Conservation (phyloP, 2,797 vertebrate species). For the Triplophysa bombifrons region DNA sequence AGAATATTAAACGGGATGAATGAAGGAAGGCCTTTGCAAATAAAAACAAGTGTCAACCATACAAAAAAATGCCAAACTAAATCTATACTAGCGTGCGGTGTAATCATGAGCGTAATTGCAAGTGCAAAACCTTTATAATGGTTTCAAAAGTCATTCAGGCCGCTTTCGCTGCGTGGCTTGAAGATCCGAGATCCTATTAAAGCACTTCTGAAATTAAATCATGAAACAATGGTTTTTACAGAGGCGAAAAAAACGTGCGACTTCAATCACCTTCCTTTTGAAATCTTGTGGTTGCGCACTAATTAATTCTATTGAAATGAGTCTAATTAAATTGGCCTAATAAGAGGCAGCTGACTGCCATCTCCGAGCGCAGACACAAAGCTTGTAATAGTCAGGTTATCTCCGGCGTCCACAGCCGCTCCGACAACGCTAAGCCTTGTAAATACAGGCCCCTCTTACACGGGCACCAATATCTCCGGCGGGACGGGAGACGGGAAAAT, state of each 20-base stretch:
- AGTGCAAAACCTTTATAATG: conserved; percentile 62
- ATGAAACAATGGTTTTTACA: conserved; percentile 70
- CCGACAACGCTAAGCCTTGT: conserved; percentile 62
- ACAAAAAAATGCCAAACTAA: conserved; percentile 28
- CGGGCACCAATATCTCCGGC: conserved; percentile 49
- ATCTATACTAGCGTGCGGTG: conserved; percentile 47
- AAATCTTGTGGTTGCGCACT: conserved; percentile 67
- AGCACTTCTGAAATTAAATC: conserved; percentile 67
- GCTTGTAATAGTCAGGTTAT: conserved; percentile 68
- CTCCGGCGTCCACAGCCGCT: conserved; percentile 60
- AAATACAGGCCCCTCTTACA: conserved; percentile 60
- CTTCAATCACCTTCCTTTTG: conserved; percentile 71
- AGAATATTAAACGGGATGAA: neutral
- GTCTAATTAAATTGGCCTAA: conserved; percentile 77
- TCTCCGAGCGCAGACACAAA: conserved; percentile 60
- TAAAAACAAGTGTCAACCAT: conserved; percentile 10
- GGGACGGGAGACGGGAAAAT: conserved; percentile 42
- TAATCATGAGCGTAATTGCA: conserved; percentile 54
- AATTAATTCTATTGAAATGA: conserved; percentile 77
- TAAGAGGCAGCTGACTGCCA: conserved; percentile 66
- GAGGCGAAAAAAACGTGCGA: conserved; percentile 59
- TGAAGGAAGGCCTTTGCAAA: neutral
- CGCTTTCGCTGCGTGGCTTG: conserved; percentile 46
- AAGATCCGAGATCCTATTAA: conserved; percentile 67
- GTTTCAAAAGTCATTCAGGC: conserved; percentile 48